A percentile compares a stretch with the other conserved stretches of the same genome.
These are phyloP conservation scores for Cylas formicarius DNA, from an alignment of 1,140 invertebrate species.

Conservation along the genomic window DNA sequence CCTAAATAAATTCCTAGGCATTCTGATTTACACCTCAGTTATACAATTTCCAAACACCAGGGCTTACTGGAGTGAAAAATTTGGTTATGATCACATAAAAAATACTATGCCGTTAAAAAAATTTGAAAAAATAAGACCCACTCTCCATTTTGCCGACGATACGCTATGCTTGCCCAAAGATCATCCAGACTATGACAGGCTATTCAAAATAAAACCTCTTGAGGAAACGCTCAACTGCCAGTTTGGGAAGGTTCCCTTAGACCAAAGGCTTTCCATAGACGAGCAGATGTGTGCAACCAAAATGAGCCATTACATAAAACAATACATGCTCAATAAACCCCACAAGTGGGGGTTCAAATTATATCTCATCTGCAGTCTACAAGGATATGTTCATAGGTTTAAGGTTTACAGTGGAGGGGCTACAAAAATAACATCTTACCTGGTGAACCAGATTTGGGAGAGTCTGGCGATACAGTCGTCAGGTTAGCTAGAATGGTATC, in stretches of 20 bases:
- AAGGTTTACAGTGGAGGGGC: constrained; percentile 21
- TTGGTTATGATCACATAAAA: constrained; percentile 34
- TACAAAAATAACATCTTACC: background rate
- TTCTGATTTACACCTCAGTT: constrained; percentile 37
- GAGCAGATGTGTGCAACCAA: constrained; percentile 30
- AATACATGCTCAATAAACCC: constrained; percentile 36
- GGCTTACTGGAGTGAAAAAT: constrained; percentile 32
- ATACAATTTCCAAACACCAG: constrained; percentile 35
- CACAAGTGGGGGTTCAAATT: constrained; percentile 42
- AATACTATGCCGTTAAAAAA: constrained; percentile 36
- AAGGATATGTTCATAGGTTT: constrained; percentile 22
- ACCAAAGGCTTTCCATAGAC: constrained; percentile 18
- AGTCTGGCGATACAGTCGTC: constrained; percentile 23
- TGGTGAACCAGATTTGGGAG: constrained; percentile 22
- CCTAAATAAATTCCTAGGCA: constrained; percentile 29
- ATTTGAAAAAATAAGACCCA: constrained; percentile 36
- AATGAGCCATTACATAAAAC: constrained; percentile 23
- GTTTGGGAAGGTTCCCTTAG: constrained; percentile 29
- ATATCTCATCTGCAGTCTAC: constrained; percentile 19
- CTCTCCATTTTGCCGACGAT: constrained; percentile 38
- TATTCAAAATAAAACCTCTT: constrained; percentile 39
- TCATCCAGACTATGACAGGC: constrained; percentile 34
- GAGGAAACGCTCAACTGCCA: constrained; percentile 37
- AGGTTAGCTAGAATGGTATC: constrained; percentile 19
- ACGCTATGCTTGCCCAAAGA: constrained; percentile 19